Conservation (phyloP, 2,113 vertebrate species). For the Salminus brasiliensis region DNA sequence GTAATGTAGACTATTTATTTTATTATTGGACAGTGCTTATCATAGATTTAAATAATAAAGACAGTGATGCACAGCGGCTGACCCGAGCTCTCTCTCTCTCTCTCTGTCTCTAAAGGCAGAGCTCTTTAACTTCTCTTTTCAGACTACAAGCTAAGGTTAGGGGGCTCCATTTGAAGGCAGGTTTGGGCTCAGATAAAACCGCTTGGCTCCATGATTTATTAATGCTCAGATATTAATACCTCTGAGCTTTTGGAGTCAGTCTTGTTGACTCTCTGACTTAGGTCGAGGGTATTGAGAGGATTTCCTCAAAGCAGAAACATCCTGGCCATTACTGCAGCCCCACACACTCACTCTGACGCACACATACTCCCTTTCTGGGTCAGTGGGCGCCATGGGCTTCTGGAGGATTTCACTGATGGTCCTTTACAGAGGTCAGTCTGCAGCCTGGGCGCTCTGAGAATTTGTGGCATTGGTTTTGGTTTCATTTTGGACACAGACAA, state of each 20-base stretch:
- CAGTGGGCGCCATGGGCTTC: slow-evolving; percentile 35
- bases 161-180: slow-evolving; percentile 25
- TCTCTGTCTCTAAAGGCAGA: not conserved
- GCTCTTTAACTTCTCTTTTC: slow-evolving; percentile 19
- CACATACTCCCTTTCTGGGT: not conserved
- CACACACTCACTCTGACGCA: not conserved
- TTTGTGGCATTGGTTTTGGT: slow-evolving; percentile 18
- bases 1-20: not conserved
- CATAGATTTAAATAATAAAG: no score
- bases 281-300: slow-evolving; percentile 38
- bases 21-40: not conserved
- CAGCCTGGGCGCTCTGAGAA: slow-evolving; percentile 1
- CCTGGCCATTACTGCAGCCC: slow-evolving; percentile 22
- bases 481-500: no score
- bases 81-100: not conserved
- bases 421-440: slow-evolving; percentile 19
- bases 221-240: slow-evolving; percentile 47
- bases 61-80: not conserved
- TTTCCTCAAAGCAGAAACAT: slow-evolving; percentile 45
- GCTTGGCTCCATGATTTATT: slow-evolving; percentile 48
- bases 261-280: slow-evolving; percentile 46
- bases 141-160: not conserved
- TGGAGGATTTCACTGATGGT: slow-evolving; percentile 28
- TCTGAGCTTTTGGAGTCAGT: slow-evolving; percentile 45
- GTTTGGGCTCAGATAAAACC: slow-evolving; percentile 37